Evolutionary conservation across 2,113 vertebrate genomes (phyloP).

Genomic region (Notarius quadriscutis): DNA sequence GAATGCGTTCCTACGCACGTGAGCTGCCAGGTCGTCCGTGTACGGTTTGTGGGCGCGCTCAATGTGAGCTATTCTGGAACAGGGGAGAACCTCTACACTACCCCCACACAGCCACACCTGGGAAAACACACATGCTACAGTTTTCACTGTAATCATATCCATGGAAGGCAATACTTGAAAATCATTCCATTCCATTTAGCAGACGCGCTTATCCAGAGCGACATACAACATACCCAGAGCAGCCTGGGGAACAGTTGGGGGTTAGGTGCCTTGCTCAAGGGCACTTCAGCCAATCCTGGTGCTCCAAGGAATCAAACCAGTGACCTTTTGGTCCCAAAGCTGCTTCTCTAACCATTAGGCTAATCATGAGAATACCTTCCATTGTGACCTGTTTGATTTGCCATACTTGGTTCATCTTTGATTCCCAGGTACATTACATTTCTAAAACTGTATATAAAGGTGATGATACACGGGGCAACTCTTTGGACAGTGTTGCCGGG

Average conservation of each 20-base stretch:
- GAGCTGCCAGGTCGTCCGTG: slow-evolving; percentile 88
- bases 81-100: slow-evolving; percentile 95
- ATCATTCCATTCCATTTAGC: neutral
- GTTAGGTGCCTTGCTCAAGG: too few relatives aligned
- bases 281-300: too few relatives aligned
- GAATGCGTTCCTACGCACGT: slow-evolving; percentile 89
- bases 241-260: too few relatives aligned
- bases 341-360: too few relatives aligned
- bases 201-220: too few relatives aligned
- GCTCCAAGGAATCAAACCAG: too few relatives aligned
- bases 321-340: too few relatives aligned
- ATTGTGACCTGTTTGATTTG: neutral
- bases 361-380: too few relatives aligned
- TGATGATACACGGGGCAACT: too few relatives aligned
- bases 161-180: neutral
- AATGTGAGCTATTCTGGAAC: slow-evolving; percentile 91
- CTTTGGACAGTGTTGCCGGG: too few relatives aligned
- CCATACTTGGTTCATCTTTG: neutral
- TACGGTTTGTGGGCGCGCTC: slow-evolving; percentile 96
- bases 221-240: too few relatives aligned
- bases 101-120: slow-evolving; percentile 97
- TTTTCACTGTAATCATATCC: neutral
- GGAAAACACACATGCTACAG: slow-evolving; percentile 13
- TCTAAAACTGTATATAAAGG: neutral
- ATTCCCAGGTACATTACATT: neutral